phyloP scores from a whole-genome alignment of 1,140 invertebrate species.

The Pseudomyrmex sp. region DNA sequence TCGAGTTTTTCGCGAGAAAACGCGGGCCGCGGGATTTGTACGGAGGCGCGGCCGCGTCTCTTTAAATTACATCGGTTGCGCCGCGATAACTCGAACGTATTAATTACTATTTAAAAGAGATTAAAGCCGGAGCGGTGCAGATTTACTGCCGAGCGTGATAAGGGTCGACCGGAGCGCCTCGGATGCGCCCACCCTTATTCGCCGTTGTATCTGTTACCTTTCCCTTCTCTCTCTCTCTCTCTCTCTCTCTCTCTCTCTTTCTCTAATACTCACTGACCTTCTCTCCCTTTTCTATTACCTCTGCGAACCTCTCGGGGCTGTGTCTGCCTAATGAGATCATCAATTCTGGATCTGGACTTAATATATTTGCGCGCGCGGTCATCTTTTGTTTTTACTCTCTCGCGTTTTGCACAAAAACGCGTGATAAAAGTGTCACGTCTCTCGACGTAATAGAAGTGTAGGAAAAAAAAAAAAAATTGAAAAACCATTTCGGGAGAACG shows the following conservation, averaged over 20 bases:
- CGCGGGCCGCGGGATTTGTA: constrained; percentile 1
- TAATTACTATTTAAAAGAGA: constrained; percentile 79
- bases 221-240: constrained; percentile 12
- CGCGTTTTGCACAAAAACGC: too few species aligned
- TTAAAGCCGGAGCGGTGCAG: constrained; percentile 66
- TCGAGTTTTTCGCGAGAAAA: constrained; percentile 3
- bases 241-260: constrained; percentile 15
- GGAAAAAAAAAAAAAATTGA: too few species aligned
- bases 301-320: constrained; percentile 19
- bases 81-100: constrained; percentile 74
- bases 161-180: constrained; percentile 67
- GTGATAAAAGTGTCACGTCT: too few species aligned
- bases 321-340: constrained; percentile 41
- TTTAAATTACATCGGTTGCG: constrained; percentile 70
- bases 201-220: constrained; percentile 18
- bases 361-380: neutral
- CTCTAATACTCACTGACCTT: constrained; percentile 44
- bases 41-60: neutral
- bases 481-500: too few species aligned
- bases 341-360: constrained; percentile 34
- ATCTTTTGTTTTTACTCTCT: too few species aligned
- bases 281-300: constrained; percentile 40
- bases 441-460: too few species aligned
- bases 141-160: constrained; percentile 74
- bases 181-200: constrained; percentile 8